Percentiles rank a stretch among this genome's conserved stretches.
Conservation (phyloP, 2,888 invertebrate species). For the Schrankia costaestrigalis region DNA sequence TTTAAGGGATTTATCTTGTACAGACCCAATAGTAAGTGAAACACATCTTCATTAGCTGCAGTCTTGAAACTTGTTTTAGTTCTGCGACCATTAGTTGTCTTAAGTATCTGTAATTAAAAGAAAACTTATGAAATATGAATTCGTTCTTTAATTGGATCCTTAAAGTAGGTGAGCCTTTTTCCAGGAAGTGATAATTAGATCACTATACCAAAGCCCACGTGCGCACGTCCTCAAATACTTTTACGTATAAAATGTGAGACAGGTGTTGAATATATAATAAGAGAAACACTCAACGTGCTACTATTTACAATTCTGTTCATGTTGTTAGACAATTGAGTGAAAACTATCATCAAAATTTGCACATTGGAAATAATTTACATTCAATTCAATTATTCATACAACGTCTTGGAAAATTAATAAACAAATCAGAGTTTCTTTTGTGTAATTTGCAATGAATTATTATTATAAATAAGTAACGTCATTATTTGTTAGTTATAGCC, state of each 20-base stretch:
- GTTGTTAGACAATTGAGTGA: slow-evolving; percentile 22
- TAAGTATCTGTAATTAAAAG: slow-evolving; percentile 9
- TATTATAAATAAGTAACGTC: too few species aligned
- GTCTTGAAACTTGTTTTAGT: not conserved
- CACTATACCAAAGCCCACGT: slow-evolving; percentile 13
- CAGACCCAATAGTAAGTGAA: slow-evolving; percentile 51
- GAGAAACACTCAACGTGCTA: slow-evolving; percentile 24
- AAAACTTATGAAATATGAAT: not conserved
- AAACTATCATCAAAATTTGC: slow-evolving; percentile 24
- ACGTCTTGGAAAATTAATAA: not conserved
- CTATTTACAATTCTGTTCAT: slow-evolving; percentile 18
- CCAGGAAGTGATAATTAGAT: slow-evolving; percentile 18
- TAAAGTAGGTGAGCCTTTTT: not conserved
- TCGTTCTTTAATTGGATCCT: not conserved
- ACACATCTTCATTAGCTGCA: slow-evolving; percentile 37
- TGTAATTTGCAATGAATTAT: too few species aligned
- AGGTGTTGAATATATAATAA: slow-evolving; percentile 28
- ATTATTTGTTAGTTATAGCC: too few species aligned
- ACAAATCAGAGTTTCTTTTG: too few species aligned
- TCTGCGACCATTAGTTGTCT: not conserved
- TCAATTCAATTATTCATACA: slow-evolving; percentile 5
- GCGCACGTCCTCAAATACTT: slow-evolving; percentile 12
- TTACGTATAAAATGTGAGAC: slow-evolving; percentile 16
- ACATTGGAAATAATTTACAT: slow-evolving; percentile 24
- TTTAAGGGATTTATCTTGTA: slow-evolving; percentile 63